Percentiles rank a stretch among this genome's conserved stretches.
These are phyloP conservation scores for Phataginus tricuspis DNA, from an alignment of 2,797 vertebrate genomes.

Conservation along the genomic window DNA sequence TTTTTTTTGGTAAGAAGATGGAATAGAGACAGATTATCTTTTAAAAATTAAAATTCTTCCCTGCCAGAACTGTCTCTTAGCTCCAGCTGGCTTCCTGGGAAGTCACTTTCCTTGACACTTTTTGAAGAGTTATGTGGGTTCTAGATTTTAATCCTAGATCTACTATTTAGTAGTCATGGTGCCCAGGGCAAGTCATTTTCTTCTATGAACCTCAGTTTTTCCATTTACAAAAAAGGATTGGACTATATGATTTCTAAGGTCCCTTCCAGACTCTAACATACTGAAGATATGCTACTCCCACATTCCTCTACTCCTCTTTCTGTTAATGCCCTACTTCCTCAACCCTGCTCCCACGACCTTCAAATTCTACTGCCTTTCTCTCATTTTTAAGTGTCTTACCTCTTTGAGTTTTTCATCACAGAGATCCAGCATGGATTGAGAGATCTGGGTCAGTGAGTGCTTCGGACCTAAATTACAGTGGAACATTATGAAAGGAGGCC, in stretches of 20 bases:
- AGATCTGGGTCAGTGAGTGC: constrained; percentile 97
- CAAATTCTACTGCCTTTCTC: neutral
- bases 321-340: neutral
- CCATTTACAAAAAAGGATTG: constrained; percentile 33
- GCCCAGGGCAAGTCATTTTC: constrained; percentile 30
- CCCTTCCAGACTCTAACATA: neutral
- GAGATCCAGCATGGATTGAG: constrained; percentile 96
- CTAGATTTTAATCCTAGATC: constrained; percentile 33
- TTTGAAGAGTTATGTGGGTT: constrained; percentile 20
- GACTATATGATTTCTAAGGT: neutral
- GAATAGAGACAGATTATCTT: neutral
- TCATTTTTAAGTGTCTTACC: constrained; percentile 85
- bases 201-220: constrained; percentile 22
- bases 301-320: constrained; percentile 4
- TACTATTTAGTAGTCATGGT: constrained; percentile 36
- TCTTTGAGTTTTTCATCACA: constrained; percentile 98
- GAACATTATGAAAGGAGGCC: constrained; percentile 44
- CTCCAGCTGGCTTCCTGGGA: neutral
- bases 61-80: constrained; percentile 18
- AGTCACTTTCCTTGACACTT: constrained; percentile 27
- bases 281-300: neutral
- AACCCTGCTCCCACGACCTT: neutral
- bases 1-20: neutral
- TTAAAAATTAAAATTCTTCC: constrained; percentile 46
- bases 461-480: constrained; percentile 91